These are phyloP conservation scores for Ptilonorhynchus violaceus DNA, from an alignment of 2,113 vertebrate species.

Conservation along the genomic window DNA sequence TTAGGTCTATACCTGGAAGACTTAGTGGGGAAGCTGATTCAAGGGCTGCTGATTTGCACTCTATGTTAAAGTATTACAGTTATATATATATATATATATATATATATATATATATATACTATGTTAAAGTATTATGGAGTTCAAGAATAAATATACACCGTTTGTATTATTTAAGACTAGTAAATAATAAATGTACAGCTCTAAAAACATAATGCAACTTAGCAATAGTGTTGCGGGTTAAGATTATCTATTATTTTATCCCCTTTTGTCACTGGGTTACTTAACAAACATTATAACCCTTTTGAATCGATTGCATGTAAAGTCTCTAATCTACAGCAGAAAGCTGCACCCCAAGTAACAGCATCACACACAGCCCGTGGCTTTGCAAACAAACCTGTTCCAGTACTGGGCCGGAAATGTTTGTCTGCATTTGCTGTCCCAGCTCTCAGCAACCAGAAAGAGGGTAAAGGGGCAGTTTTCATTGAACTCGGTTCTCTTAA, in stretches of 20 bases:
- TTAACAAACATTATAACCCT: not conserved
- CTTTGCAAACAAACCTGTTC: not conserved
- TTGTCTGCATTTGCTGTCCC: not conserved
- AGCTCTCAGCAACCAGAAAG: not conserved
- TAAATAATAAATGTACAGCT: not conserved
- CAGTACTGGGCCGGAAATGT: fast-evolving
- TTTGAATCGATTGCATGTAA: not conserved
- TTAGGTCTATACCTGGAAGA: not conserved
- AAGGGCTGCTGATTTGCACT: not conserved
- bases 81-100: too few relatives aligned
- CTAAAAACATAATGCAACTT: not conserved
- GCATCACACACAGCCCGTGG: fast-evolving
- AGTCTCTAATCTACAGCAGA: not conserved
- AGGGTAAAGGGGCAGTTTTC: not conserved
- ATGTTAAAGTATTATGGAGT: too few relatives aligned
- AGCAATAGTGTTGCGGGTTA: not conserved
- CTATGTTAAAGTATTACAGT: not conserved
- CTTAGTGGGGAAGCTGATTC: not conserved
- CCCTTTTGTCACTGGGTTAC: not conserved
- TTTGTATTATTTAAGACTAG: not conserved
- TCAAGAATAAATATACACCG: not conserved
- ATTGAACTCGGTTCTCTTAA: not conserved
- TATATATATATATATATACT: too few relatives aligned
- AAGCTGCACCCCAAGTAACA: not conserved
- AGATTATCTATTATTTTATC: not conserved